Evolutionary conservation across 2,113 vertebrate genomes (phyloP), one percentile per base, ranked within the genome.

Genomic region (Lethenteron camtschaticum): DNA sequence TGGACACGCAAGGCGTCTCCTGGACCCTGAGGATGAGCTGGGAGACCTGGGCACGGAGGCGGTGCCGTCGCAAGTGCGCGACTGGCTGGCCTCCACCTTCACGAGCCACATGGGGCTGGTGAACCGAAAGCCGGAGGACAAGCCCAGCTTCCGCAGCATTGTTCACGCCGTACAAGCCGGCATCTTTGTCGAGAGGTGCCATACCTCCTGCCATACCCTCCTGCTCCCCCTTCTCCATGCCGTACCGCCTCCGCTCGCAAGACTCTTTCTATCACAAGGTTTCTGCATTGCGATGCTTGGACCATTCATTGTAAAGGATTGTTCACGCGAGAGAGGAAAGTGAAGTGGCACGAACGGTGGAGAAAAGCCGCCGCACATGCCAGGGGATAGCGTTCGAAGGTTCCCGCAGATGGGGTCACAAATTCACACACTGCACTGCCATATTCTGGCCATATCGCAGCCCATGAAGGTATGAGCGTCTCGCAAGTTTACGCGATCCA

Each of bases 181-280:
- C 2, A 95, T 91, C 79, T 95, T 95, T 63, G 89, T 95, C 71
- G 89, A 95, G 72, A 82, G 89, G 89, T 90, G 76, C 82, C 81
- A 1, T 90, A 87, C 78, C 69, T 85, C 86, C 74, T 90, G 76
- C 82, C 81, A 1, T 90, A 87, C 78, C 89, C 69, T 85, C 86
- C 74, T 83, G 89, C 73, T 88, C 88, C 72, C 76, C 20, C 56
- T 6, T 57, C 10, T 4, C 4, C 11, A 57, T 70, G 41, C 11
- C 3, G 68, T 71, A 70, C 74, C 58, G 41, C 41, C 41, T 41
- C 73, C 70, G 3, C 14, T n/a, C 60, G 9, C 60, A 9, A 66
- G 60, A 8, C 60, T n/a, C 14, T n/a, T 8, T 66, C 14, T n/a
- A 66, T 66, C 18, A 14, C 18, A 14, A 66, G 14, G 18, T 66